Evolutionary conservation across 2,888 invertebrate genomes (phyloP).

Genomic region (Mellilla xanthometata): DNA sequence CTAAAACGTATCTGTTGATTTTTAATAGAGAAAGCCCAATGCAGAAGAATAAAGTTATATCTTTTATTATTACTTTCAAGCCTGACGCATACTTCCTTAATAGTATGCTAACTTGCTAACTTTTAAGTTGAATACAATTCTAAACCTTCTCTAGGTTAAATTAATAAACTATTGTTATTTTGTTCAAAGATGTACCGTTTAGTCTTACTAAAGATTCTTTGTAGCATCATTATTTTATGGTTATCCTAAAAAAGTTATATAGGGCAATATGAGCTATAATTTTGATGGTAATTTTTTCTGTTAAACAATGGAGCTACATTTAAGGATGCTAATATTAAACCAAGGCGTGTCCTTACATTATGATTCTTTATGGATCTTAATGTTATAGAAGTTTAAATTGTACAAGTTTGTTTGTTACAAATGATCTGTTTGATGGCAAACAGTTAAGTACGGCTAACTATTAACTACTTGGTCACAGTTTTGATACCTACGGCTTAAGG

Average conservation of each 20-base stretch:
- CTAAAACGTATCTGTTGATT: background rate
- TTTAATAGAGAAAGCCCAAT: slow-evolving; percentile 10
- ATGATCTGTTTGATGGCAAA: too few relatives aligned
- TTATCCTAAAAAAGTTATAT: slow-evolving; percentile 28
- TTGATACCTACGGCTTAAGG: too few relatives aligned
- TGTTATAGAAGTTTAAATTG: too few relatives aligned
- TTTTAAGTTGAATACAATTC: background rate
- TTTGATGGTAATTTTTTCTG: slow-evolving; percentile 27
- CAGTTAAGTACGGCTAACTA: too few relatives aligned
- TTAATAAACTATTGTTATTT: slow-evolving; percentile 47
- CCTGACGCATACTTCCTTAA: too few relatives aligned
- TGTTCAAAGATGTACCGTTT: slow-evolving; percentile 53
- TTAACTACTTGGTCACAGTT: too few relatives aligned
- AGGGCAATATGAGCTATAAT: slow-evolving; percentile 29
- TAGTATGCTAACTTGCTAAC: too few relatives aligned
- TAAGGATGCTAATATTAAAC: slow-evolving; percentile 20
- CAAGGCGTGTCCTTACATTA: background rate
- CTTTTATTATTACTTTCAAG: too few relatives aligned
- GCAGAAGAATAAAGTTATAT: background rate
- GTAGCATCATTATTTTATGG: slow-evolving; percentile 19
- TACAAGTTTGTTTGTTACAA: too few relatives aligned
- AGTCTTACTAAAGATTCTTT: slow-evolving; percentile 24
- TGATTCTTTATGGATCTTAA: too few relatives aligned
- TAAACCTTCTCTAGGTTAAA: slow-evolving; percentile 39
- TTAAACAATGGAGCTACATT: slow-evolving; percentile 25